Base-by-base conservation (phyloP, 2,797 vertebrate species). In the Sebastes variabilis region DNA sequence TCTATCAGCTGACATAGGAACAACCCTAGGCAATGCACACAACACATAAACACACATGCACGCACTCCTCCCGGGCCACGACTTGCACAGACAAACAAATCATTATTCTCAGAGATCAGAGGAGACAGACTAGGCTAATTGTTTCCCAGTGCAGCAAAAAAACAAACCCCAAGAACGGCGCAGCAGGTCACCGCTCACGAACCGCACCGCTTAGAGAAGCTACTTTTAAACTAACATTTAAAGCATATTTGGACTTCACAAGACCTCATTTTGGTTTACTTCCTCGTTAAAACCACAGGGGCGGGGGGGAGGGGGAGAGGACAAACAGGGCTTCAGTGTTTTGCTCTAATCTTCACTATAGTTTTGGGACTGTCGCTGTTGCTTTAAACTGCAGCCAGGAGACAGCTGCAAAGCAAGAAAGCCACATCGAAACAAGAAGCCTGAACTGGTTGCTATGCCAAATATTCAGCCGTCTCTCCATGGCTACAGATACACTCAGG, bases 1-100 rank as follows among this genome's bases (percentile, higher is more conserved):
- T 87, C 83, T 61, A 82, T 91, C 92, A 92, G 90, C 93, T 91
- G 89, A 92, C 88, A 71, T 77, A 80, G 42, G 81, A 87, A 86
- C 67, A 71, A 82, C 89, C 66, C 75, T 16, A 32, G 68, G 89
- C 83, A 75, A 77, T 16, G 42, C 65, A 77, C 71, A 72, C 3
- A 64, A 72, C 36, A 58, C 70, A 69, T 46, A 66, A 36, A 77
- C 38, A 58, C 46, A 72, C 46, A 52, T 38, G 58, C 32, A n/a
- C 29, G 25, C 70, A 76, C 76, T 42, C 78, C 84, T 76, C 68
- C 83, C 34, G 1, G 75, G 69, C 66, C 77, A 85, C 79, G 71
- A 82, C 73, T 55, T 64, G 38, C 20, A 36, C 59, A 84, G 75
- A 87, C 84, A 89, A 90, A 88, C 86, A 92, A 87, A 91, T 86